phyloP scores from a whole-genome alignment of 2,888 invertebrate species.

The Diloba caeruleocephala region DNA sequence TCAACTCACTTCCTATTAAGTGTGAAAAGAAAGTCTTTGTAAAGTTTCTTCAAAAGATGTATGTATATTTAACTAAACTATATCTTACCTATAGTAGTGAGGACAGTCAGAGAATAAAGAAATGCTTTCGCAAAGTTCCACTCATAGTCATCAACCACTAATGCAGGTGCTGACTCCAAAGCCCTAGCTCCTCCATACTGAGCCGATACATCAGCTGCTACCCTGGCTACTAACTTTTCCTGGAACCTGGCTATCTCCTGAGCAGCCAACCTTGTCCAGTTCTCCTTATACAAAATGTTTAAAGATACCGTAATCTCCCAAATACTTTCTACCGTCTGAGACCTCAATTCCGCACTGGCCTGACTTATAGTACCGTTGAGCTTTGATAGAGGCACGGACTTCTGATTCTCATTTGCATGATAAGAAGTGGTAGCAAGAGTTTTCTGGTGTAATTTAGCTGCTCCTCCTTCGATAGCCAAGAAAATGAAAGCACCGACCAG shows the following conservation, averaged over 20 bases:
- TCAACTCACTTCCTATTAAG: too few relatives aligned
- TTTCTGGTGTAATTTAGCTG: slow-evolving; percentile 85
- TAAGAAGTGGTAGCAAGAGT: slow-evolving; percentile 85
- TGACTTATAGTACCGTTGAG: slow-evolving; percentile 79
- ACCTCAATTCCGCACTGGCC: slow-evolving; percentile 81
- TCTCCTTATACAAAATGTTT: slow-evolving; percentile 96
- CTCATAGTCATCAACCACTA: slow-evolving; percentile 90
- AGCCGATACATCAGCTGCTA: slow-evolving; percentile 93
- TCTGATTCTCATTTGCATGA: slow-evolving; percentile 76
- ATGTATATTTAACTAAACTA: too few relatives aligned
- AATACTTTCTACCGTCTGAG: slow-evolving; percentile 95
- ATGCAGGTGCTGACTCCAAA: slow-evolving; percentile 80
- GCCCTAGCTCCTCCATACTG: slow-evolving; percentile 83
- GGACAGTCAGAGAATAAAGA: slow-evolving; percentile 97
- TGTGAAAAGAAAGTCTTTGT: too few relatives aligned
- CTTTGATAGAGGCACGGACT: slow-evolving; percentile 73
- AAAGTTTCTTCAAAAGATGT: too few relatives aligned
- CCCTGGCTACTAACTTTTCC: slow-evolving; percentile 93
- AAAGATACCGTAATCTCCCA: slow-evolving; percentile 97
- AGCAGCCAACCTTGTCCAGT: slow-evolving; percentile 95
- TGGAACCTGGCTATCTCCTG: slow-evolving; percentile 93
- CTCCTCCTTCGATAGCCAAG: slow-evolving; percentile 94
- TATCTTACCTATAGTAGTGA: slow-evolving; percentile 95
- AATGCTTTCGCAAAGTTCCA: slow-evolving; percentile 97
- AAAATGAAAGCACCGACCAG: slow-evolving; percentile 93